Conservation (phyloP, 2,888 invertebrate species). For the Bombylius major region DNA sequence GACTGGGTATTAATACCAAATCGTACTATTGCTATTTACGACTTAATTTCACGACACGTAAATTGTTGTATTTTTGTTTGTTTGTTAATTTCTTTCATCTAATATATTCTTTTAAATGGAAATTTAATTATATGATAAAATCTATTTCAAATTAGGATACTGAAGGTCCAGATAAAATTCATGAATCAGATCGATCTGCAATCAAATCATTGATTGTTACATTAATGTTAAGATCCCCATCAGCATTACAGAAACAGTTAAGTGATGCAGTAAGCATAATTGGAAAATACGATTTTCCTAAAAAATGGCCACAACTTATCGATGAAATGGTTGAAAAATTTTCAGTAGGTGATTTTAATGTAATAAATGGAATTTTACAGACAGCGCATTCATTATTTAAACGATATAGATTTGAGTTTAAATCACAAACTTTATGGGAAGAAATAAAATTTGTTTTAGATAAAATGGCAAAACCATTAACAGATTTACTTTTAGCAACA, state of each 20-base stretch:
- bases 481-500: constrained; percentile 82
- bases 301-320: constrained; percentile 89
- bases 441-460: constrained; percentile 96
- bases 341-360: constrained; percentile 77
- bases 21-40: too few species aligned
- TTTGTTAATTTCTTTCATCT: too few species aligned
- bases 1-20: too few species aligned
- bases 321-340: constrained; percentile 90
- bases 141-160: constrained; percentile 39
- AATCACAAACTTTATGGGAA: constrained; percentile 86
- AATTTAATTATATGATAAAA: too few species aligned
- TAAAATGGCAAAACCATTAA: constrained; percentile 85
- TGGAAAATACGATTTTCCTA: constrained; percentile 93
- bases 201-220: constrained; percentile 80
- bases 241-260: constrained; percentile 82
- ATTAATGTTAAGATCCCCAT: constrained; percentile 85
- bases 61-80: too few species aligned
- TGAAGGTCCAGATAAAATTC: constrained; percentile 67
- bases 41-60: too few species aligned
- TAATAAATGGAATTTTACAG: constrained; percentile 86
- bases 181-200: constrained; percentile 59
- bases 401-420: constrained; percentile 89
- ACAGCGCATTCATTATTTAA: constrained; percentile 96
- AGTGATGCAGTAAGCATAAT: constrained; percentile 94
- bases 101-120: too few species aligned